Evolutionary conservation across 1,140 invertebrate genomes (phyloP).

Genomic region (Atta colombica): DNA sequence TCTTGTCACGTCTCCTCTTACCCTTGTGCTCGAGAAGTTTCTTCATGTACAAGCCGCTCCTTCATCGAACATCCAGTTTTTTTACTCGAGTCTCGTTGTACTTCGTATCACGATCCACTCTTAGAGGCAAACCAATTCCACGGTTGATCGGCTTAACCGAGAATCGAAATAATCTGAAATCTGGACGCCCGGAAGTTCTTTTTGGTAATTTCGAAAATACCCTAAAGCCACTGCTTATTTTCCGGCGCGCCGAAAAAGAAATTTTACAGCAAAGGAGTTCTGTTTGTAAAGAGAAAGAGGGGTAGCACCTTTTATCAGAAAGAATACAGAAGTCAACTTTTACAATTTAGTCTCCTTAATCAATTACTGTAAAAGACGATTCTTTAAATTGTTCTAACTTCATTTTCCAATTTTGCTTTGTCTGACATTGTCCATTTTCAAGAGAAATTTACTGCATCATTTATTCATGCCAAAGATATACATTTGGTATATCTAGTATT

Average conservation of each 20-base stretch:
- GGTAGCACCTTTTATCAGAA: slow-evolving; percentile 33
- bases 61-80: slow-evolving; percentile 44
- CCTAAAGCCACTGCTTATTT: slow-evolving; percentile 58
- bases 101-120: slow-evolving; percentile 67
- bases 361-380: slow-evolving; percentile 16
- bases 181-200: slow-evolving; percentile 64
- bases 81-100: slow-evolving; percentile 43
- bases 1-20: slow-evolving; percentile 42
- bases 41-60: slow-evolving; percentile 30
- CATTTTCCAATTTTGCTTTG: not conserved
- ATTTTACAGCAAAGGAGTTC: slow-evolving; percentile 34
- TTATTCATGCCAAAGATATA: not conserved
- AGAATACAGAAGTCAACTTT: slow-evolving; percentile 38
- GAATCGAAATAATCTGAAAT: slow-evolving; percentile 65
- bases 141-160: slow-evolving; percentile 67
- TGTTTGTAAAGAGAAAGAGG: slow-evolving; percentile 35
- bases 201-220: slow-evolving; percentile 55
- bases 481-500: not conserved
- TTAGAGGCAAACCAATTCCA: slow-evolving; percentile 68
- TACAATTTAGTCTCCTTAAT: slow-evolving; percentile 38
- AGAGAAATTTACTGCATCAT: slow-evolving; percentile 1
- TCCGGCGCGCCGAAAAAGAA: slow-evolving; percentile 37
- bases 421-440: not conserved
- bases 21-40: slow-evolving; percentile 35
- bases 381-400: not conserved